Evolutionary conservation across 2,888 invertebrate genomes (phyloP).

Genomic region (Eubasilissa splendida): DNA sequence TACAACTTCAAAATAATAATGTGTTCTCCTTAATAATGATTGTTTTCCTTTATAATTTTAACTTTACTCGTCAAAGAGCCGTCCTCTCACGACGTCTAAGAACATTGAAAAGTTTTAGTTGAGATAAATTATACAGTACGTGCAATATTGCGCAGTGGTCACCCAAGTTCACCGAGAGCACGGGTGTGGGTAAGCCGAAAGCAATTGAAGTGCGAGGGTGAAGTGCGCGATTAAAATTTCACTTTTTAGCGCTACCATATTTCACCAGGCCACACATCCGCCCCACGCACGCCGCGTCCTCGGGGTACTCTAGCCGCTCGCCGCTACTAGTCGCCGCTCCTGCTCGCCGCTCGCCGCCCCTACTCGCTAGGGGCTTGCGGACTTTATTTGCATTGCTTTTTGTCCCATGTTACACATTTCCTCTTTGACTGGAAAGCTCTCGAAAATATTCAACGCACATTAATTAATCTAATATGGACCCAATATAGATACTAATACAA

Average conservation of each 20-base stretch:
- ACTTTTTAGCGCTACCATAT: conserved; percentile 52
- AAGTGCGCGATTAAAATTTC: conserved; percentile 56
- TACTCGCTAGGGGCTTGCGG: background rate
- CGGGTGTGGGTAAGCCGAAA: conserved; percentile 23
- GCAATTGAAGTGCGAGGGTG: conserved; percentile 34
- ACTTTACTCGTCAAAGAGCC: too few species aligned
- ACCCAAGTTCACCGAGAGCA: conserved; percentile 9
- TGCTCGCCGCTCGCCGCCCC: conserved; percentile 21
- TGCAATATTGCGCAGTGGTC: background rate
- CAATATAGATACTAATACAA: too few species aligned
- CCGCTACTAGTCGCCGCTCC: background rate
- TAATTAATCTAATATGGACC: too few species aligned
- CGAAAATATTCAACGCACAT: too few species aligned
- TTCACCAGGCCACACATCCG: conserved; percentile 35
- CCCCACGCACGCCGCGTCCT: background rate
- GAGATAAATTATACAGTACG: too few species aligned
- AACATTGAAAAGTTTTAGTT: too few species aligned
- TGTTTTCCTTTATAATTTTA: too few species aligned
- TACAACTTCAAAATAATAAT: too few species aligned
- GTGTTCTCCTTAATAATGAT: too few species aligned
- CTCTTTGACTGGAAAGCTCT: background rate
- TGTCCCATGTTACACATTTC: conserved; percentile 6
- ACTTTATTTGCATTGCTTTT: conserved; percentile 43
- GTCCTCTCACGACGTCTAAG: too few species aligned
- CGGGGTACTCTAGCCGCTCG: background rate